Conservation (phyloP, 2,113 vertebrate genomes). For the Micronycteris hirsuta region DNA sequence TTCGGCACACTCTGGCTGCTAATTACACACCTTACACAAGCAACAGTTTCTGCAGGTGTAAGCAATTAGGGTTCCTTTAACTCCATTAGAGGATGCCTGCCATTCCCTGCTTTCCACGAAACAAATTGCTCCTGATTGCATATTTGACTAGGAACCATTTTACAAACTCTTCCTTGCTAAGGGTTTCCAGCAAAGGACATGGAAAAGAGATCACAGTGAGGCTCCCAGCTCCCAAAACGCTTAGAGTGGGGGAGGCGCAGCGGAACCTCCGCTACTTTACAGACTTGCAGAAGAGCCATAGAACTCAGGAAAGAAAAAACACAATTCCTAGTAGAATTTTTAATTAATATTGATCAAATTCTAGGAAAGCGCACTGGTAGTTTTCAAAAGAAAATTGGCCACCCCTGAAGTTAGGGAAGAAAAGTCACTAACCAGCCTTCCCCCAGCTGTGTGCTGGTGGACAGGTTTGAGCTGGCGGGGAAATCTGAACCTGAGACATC, state of each 20-base stretch:
- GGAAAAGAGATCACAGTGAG: constrained; percentile 1
- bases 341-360: neutral
- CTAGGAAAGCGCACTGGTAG: neutral
- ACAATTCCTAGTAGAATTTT: neutral
- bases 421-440: neutral
- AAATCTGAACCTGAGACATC: neutral
- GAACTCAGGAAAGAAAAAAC: neutral
- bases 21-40: neutral
- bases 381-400: neutral
- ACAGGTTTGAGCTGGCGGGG: neutral
- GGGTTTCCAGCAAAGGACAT: constrained; percentile 24
- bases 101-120: neutral
- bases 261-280: neutral
- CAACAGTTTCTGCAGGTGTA: constrained; percentile 13
- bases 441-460: neutral
- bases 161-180: constrained; percentile 33
- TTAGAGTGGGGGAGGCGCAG: neutral
- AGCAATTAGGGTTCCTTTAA: constrained; percentile 22
- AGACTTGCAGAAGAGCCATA: neutral
- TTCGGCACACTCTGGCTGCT: neutral
- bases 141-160: neutral
- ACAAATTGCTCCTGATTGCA: constrained; percentile 49
- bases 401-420: neutral
- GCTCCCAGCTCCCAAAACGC: neutral
- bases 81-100: neutral